Conservation (phyloP, 2,113 vertebrate species). For the Aplodontia rufa region DNA sequence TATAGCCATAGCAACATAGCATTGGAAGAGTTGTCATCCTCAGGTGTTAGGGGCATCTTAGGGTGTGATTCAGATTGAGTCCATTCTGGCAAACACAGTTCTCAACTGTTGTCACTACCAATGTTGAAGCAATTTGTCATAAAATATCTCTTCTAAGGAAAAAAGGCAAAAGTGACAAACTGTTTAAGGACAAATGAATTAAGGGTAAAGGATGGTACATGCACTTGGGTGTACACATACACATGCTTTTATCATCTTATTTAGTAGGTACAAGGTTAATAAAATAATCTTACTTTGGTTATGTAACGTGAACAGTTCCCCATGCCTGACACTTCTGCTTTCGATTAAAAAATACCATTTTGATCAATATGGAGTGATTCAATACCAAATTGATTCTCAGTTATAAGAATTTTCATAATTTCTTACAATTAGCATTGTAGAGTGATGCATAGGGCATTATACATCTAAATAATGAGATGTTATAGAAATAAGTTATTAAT, state of each 20-base stretch:
- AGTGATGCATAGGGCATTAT: not conserved
- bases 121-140: not conserved
- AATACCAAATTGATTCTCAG: not conserved
- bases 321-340: not conserved
- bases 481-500: not conserved
- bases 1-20: not conserved
- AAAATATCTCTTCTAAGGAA: not conserved
- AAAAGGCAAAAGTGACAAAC: not conserved
- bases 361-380: not conserved
- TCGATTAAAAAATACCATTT: not conserved
- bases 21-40: not conserved
- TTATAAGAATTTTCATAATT: not conserved
- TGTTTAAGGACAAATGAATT: not conserved
- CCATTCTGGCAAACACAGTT: not conserved
- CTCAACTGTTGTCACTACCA: not conserved
- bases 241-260: not conserved
- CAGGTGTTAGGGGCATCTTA: not conserved
- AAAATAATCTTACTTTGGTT: not conserved
- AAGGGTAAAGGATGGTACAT: not conserved
- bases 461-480: not conserved
- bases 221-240: no score
- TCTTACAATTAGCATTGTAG: not conserved
- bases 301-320: not conserved
- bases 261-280: not conserved
- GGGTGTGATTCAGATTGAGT: not conserved